Evolutionary conservation across 2,113 vertebrate species (phyloP), one percentile per base, ranked within the genome.

Genomic region (Takifugu flavidus): DNA sequence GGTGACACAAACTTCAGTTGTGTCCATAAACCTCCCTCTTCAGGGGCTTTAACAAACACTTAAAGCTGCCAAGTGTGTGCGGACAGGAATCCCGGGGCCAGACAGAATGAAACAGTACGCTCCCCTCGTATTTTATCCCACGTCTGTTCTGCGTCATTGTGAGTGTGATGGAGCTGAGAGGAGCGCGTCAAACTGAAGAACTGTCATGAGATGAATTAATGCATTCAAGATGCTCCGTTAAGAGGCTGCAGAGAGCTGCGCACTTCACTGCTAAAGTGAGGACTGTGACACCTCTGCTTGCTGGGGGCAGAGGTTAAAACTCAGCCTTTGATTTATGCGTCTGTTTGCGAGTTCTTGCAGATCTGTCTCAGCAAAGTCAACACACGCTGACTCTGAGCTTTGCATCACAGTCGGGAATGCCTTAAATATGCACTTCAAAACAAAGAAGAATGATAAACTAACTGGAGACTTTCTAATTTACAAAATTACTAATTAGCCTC

Each of bases 1-100:
- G 31, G 49, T 72, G 75, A 43, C 67, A 50, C 59, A 59, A 72
- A 75, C 73, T 80, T 84, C 78, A 87, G 78, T 62, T 67, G 58
- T 59, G 34, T 62, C 73, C 49, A 44, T 65, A 64, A 75, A 70
- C 62, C 56, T 29, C 53, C 69, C 58, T 64, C 64, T 34, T 75
- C 63, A 51, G 60, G 62, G 34, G 34, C 7, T 39, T 39, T 39
- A 39, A 39, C 34, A 39, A 39, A 39, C 34, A 39, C 8, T 62
- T 70, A 62, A 66, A 53, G 61, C 61, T 29, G 25, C 12, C 1
- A 39, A 39, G 11, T 3, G 20, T 20, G 20, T 39, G 11, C 34
- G 3, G 34, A 39, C 34, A 39, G 34, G 0, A 39, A 39, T 39
- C 34, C 34, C 8, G 26, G 8, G 56, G 63, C 27, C 52, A 49